Percentiles rank a stretch among this genome's conserved stretches.
Evolutionary conservation across 1,140 invertebrate species (phyloP).

Genomic region (Trichonephila inaurata): DNA sequence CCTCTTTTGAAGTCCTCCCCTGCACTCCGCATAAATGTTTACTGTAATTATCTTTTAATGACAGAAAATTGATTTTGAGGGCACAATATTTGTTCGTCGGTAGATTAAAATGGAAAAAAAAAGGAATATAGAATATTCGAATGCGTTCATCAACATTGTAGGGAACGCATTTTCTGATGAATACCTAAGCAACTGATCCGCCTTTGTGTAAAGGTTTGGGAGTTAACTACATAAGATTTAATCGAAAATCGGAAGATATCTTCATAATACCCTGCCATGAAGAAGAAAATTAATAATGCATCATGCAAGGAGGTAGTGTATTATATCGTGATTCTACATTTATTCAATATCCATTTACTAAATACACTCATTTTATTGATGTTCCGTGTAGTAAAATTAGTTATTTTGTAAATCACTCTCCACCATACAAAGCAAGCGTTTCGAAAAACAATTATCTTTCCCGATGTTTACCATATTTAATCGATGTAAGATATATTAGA

Average conservation of each 20-base stretch:
- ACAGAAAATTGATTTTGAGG: slow-evolving; percentile 72
- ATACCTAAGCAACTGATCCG: background rate
- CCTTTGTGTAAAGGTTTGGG: slow-evolving; percentile 17
- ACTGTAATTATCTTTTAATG: slow-evolving; percentile 75
- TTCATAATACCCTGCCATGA: background rate
- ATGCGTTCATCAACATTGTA: slow-evolving; percentile 14
- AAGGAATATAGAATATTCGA: background rate
- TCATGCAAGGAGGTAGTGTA: background rate
- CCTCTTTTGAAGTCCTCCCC: background rate
- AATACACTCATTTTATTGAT: background rate
- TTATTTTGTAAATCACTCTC: slow-evolving; percentile 12
- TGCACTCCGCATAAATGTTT: slow-evolving; percentile 54
- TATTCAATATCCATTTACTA: slow-evolving; percentile 31
- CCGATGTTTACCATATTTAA: slow-evolving; percentile 1
- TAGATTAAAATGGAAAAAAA: slow-evolving; percentile 6
- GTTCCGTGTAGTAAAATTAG: background rate
- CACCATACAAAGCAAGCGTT: background rate
- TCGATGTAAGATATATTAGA: background rate
- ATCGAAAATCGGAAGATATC: slow-evolving; percentile 31
- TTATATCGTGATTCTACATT: background rate
- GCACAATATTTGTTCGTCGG: slow-evolving; percentile 55
- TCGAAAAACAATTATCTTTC: background rate
- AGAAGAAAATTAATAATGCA: slow-evolving; percentile 27
- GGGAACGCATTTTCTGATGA: background rate
- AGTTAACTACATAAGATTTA: slow-evolving; percentile 43